Percentiles rank a stretch among this genome's conserved stretches.
phyloP scores from a whole-genome alignment of 2,888 invertebrate species.

The Drosophila prolongata region DNA sequence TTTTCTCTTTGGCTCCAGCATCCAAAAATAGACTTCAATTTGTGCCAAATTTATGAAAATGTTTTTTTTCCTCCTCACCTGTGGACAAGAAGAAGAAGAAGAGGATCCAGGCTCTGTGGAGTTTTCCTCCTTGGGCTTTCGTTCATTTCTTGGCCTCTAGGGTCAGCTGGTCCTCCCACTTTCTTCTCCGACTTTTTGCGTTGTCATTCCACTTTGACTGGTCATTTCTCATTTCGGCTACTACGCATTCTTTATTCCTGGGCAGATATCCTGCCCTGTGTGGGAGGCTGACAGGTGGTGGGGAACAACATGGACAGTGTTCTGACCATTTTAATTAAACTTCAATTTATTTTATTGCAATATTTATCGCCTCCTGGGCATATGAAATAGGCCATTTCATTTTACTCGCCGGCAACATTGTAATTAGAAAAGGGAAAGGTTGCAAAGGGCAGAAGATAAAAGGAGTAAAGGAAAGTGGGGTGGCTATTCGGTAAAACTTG shows the following conservation, averaged over 20 bases:
- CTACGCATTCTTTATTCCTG: slow-evolving; percentile 55
- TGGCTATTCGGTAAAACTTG: not conserved
- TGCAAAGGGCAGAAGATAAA: not conserved
- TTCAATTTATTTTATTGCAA: slow-evolving; percentile 69
- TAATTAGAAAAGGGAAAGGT: slow-evolving; percentile 21
- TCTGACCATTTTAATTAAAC: slow-evolving; percentile 68
- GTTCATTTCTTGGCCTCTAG: slow-evolving; percentile 23
- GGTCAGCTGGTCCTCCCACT: slow-evolving; percentile 40
- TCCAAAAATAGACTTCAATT: slow-evolving; percentile 69
- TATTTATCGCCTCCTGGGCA: slow-evolving; percentile 66
- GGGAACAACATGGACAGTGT: not conserved
- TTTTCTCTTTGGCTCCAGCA: slow-evolving; percentile 21
- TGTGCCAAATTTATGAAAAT: slow-evolving; percentile 66
- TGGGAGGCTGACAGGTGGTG: slow-evolving; percentile 12
- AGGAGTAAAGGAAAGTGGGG: not conserved
- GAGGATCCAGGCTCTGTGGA: slow-evolving; percentile 1
- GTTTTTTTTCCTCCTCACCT: slow-evolving; percentile 49
- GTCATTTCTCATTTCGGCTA: slow-evolving; percentile 71
- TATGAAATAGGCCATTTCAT: slow-evolving; percentile 42
- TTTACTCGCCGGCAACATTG: slow-evolving; percentile 23
- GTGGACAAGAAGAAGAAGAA: slow-evolving; percentile 38
- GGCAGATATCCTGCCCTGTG: slow-evolving; percentile 26
- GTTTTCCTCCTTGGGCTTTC: slow-evolving; percentile 3
- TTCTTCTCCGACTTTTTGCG: slow-evolving; percentile 27
- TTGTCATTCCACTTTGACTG: slow-evolving; percentile 48